Conservation (phyloP, 1,140 invertebrate genomes). For the Triops cancriformis region DNA sequence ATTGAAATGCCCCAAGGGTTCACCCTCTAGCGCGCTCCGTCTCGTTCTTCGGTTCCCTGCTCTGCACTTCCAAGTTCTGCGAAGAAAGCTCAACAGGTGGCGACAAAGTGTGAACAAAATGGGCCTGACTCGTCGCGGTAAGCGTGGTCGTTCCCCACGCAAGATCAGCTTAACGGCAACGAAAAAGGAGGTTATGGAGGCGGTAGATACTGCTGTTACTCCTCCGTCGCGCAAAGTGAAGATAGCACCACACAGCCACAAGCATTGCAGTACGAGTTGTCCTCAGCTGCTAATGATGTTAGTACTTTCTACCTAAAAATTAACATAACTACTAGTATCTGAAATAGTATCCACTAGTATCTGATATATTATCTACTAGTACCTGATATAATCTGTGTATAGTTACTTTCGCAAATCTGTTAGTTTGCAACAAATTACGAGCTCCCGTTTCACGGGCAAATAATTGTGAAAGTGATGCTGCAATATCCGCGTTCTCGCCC, state of each 20-base stretch:
- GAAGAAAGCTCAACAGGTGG: background rate
- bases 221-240: background rate
- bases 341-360: too few relatives aligned
- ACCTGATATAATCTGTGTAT: too few relatives aligned
- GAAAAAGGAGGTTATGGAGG: background rate
- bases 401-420: too few relatives aligned
- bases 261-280: background rate
- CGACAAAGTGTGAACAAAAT: background rate
- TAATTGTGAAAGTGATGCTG: too few relatives aligned
- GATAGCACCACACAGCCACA: background rate
- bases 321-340: too few relatives aligned
- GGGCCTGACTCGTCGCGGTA: background rate
- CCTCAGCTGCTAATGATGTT: background rate
- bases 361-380: too few relatives aligned
- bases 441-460: too few relatives aligned
- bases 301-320: background rate
- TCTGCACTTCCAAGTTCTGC: background rate
- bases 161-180: background rate
- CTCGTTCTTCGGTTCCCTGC: background rate
- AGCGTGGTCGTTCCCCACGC: background rate
- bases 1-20: background rate
- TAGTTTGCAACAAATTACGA: too few relatives aligned
- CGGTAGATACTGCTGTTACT: background rate
- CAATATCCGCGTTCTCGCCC: too few relatives aligned
- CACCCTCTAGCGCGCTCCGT: background rate